Conservation (phyloP, 2,888 invertebrate species). For the Platycnemis pennipes region DNA sequence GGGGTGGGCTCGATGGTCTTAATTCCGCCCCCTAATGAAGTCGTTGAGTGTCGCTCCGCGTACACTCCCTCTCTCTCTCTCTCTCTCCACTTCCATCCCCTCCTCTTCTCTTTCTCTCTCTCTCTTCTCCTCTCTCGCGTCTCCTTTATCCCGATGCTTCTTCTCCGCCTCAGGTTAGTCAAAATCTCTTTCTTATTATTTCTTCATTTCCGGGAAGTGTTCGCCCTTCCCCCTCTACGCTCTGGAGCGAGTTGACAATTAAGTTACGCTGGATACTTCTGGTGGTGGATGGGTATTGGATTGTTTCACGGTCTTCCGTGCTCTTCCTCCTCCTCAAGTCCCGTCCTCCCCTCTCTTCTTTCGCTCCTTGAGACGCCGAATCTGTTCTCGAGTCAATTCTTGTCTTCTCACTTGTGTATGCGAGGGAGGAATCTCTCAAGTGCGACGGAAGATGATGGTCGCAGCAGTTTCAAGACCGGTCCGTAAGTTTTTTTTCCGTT, state of each 20-base stretch:
- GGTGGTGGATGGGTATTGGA: neutral
- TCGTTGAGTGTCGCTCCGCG: neutral
- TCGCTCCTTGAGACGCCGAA: neutral
- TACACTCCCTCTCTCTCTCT: too few relatives aligned
- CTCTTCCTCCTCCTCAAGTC: neutral
- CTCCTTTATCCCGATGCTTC: neutral
- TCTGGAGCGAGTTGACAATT: neutral
- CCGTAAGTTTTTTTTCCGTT: neutral
- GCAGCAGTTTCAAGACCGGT: neutral
- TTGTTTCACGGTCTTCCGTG: neutral
- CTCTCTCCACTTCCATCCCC: too few relatives aligned
- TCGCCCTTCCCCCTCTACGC: neutral
- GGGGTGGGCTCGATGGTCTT: neutral
- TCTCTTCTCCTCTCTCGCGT: neutral
- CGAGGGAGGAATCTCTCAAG: neutral
- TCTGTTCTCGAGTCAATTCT: neutral
- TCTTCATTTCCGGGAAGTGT: neutral
- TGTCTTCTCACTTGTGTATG: neutral
- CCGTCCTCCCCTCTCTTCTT: neutral
- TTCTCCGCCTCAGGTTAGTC: neutral
- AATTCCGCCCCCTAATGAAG: conserved; percentile 25
- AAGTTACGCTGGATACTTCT: neutral
- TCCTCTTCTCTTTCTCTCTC: too few relatives aligned
- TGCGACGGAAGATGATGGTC: neutral
- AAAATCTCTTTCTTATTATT: conserved; percentile 14